Evolutionary conservation across 2,888 invertebrate species (phyloP).

Genomic region (Pherbina coryleti): DNA sequence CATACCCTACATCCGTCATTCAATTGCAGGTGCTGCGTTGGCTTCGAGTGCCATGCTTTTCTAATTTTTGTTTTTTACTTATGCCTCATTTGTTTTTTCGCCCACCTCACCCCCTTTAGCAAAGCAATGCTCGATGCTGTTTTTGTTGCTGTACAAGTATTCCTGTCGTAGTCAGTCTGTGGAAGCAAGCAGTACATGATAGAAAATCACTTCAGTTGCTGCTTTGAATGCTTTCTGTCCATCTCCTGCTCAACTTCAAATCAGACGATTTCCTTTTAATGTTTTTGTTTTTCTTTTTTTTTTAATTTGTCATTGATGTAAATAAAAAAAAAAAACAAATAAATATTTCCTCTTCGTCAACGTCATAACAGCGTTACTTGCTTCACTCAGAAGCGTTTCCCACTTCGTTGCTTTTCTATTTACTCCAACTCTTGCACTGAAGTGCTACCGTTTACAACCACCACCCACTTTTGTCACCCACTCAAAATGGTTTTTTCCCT

Average conservation of each 20-base stretch:
- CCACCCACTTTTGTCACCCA: slow-evolving; percentile 15
- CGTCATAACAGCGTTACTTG: slow-evolving; percentile 19
- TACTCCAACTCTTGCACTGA: neutral
- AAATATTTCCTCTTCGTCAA: neutral
- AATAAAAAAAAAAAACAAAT: neutral
- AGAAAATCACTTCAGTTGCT: no score
- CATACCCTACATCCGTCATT: no score
- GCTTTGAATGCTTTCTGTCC: neutral
- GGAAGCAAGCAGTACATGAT: no score
- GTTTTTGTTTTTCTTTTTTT: neutral
- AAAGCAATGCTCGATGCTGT: no score
- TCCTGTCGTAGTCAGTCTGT: no score
- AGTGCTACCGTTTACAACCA: slow-evolving; percentile 6
- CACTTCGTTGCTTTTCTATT: neutral
- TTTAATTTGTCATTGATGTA: neutral
- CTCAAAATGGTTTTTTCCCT: neutral
- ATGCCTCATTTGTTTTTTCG: neutral
- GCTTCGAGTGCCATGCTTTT: neutral
- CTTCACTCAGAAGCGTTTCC: neutral
- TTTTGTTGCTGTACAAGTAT: no score
- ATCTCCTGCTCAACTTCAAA: neutral
- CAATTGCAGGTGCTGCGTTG: no score
- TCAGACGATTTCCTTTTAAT: neutral
- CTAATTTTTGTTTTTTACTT: neutral
- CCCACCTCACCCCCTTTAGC: neutral